Evolutionary conservation across 2,797 vertebrate species (phyloP).

Genomic region (Tokudaia muenninki): DNA sequence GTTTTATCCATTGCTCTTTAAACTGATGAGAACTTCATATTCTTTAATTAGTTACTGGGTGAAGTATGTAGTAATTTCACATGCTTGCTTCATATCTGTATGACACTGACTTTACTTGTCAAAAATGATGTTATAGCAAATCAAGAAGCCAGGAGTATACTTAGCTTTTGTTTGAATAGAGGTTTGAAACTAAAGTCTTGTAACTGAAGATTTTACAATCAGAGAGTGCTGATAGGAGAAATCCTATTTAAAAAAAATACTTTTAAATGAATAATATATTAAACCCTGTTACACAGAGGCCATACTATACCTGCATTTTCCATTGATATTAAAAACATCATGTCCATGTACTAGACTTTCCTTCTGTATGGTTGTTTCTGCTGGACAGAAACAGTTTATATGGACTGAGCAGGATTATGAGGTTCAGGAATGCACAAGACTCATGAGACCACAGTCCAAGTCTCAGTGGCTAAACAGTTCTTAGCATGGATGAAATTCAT

Average conservation of each 20-base stretch:
- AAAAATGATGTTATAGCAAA: slow-evolving; percentile 10
- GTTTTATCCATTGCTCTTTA: slow-evolving; percentile 28
- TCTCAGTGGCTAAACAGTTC: not conserved
- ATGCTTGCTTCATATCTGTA: not conserved
- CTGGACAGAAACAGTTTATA: not conserved
- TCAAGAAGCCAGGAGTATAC: not conserved
- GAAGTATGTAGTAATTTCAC: not conserved
- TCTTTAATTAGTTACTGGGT: slow-evolving; percentile 1
- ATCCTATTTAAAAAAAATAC: not conserved
- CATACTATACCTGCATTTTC: not conserved
- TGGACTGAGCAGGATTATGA: not conserved
- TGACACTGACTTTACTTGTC: not conserved
- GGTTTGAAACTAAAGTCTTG: not conserved
- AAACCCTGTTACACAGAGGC: not conserved
- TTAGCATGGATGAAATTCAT: not conserved
- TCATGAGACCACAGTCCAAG: too few relatives aligned
- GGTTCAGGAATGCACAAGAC: not conserved
- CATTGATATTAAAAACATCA: not conserved
- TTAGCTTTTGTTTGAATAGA: not conserved
- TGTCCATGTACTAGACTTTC: not conserved
- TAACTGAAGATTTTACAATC: not conserved
- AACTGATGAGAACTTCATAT: not conserved
- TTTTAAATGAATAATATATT: not conserved
- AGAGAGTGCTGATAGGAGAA: not conserved
- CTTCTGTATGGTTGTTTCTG: too few relatives aligned